A percentile compares a stretch with the other conserved stretches of the same genome.
phyloP scores from a whole-genome alignment of 2,113 vertebrate species.

The Hystrix brachyura region DNA sequence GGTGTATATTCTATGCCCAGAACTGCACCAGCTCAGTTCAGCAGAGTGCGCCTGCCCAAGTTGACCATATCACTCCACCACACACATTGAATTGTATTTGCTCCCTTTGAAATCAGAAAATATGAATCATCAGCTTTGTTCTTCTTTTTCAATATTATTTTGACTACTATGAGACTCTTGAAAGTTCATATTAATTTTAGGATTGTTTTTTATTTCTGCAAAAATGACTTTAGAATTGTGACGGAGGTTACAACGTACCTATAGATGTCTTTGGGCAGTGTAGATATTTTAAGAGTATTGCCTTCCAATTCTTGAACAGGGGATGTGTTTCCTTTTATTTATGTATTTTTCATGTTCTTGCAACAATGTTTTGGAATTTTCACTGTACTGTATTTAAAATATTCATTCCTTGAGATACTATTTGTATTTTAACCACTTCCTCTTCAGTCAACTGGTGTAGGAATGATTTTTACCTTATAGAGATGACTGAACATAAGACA shows the following conservation, averaged over 20 bases:
- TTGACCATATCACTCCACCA: no score
- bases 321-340: background rate
- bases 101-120: background rate
- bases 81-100: background rate
- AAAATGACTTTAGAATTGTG: background rate
- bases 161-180: background rate
- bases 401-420: background rate
- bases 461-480: background rate
- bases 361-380: background rate
- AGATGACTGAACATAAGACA: background rate
- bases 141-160: background rate
- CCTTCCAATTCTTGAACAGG: background rate
- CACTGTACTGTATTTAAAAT: background rate
- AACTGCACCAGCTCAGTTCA: no score
- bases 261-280: background rate
- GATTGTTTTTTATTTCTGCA: background rate
- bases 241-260: background rate
- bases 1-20: no score
- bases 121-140: background rate
- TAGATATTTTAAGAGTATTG: background rate
- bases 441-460: background rate
- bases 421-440: background rate
- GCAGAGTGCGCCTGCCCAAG: no score
- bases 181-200: background rate
- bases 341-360: background rate